phyloP scores from a whole-genome alignment of 2,888 invertebrate genomes.

The Aethes cnicana region DNA sequence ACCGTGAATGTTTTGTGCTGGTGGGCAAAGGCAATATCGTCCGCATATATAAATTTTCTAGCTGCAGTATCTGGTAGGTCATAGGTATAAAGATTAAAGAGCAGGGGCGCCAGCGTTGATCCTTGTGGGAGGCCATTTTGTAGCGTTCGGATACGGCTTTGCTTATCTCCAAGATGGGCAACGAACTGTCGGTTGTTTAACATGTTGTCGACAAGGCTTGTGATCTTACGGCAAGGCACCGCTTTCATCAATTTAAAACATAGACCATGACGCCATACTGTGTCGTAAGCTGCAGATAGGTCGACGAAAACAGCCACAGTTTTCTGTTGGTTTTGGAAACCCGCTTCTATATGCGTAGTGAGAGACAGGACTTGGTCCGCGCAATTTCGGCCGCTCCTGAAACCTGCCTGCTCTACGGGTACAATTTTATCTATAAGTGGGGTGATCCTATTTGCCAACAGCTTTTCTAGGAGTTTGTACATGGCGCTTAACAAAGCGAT shows the following conservation, averaged over 20 bases:
- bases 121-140: background rate
- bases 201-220: background rate
- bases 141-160: background rate
- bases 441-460: background rate
- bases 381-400: background rate
- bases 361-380: background rate
- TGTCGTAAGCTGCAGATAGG: background rate
- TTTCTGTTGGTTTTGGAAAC: background rate
- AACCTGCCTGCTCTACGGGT: background rate
- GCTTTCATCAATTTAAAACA: background rate
- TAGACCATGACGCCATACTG: too few species aligned
- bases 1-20: background rate
- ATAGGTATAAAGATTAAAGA: background rate
- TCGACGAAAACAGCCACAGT: background rate
- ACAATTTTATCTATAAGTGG: background rate
- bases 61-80: background rate
- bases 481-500: background rate
- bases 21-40: background rate
- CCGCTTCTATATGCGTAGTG: background rate
- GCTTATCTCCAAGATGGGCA: background rate
- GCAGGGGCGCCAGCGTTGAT: background rate
- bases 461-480: background rate
- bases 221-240: background rate
- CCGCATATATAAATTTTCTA: background rate
- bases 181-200: background rate